These are phyloP conservation scores for Montipora capitata DNA, from an alignment of 92 coral and sea anemone genomes.

Conservation along the genomic window DNA sequence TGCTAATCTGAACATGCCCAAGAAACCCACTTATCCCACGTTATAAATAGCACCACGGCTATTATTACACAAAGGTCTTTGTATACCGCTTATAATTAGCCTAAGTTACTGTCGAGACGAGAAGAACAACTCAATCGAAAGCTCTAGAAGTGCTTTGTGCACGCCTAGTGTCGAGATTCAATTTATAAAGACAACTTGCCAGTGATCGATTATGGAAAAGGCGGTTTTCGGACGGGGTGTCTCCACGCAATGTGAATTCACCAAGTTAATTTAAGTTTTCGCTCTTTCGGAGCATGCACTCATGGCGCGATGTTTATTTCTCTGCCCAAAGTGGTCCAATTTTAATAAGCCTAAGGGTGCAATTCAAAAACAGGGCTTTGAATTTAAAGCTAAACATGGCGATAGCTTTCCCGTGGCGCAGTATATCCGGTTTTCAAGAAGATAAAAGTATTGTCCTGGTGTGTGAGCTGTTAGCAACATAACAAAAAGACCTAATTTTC, in stretches of 20 bases:
- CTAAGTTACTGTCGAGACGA: background rate
- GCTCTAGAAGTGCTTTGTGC: background rate
- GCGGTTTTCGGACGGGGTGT: background rate
- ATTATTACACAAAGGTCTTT: slow-evolving; percentile 12
- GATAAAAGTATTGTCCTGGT: background rate
- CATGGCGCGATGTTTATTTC: background rate
- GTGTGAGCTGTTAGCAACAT: background rate
- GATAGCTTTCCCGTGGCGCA: background rate
- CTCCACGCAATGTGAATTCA: background rate
- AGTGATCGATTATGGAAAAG: background rate
- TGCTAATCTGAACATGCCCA: background rate
- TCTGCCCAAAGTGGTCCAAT: background rate
- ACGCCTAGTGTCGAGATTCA: background rate
- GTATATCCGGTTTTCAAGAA: background rate
- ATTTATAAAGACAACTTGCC: background rate
- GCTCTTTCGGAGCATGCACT: background rate
- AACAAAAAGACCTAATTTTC: background rate
- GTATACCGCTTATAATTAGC: background rate
- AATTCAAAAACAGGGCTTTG: background rate
- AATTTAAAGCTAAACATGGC: background rate
- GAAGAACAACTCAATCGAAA: slow-evolving; percentile 11
- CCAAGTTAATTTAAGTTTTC: too few relatives aligned
- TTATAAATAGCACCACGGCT: slow-evolving; percentile 5
- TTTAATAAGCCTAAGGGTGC: background rate
- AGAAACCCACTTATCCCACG: background rate